A percentile compares a stretch with the other conserved stretches of the same genome.
Conservation (phyloP, 2,113 vertebrate species). For the Dicerorhinus sumatrensis region DNA sequence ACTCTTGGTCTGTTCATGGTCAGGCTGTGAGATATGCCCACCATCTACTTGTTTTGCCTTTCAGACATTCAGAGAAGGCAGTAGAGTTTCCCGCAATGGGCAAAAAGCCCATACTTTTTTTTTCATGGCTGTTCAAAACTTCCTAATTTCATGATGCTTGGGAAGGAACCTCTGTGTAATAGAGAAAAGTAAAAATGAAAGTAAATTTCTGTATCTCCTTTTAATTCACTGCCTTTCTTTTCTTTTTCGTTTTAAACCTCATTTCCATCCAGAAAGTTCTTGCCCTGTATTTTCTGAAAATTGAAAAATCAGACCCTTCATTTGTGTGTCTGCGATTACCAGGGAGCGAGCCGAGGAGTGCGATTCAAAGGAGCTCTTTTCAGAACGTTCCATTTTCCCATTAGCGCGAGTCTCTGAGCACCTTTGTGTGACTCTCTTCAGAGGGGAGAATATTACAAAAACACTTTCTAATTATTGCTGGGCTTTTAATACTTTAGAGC, state of each 20-base stretch:
- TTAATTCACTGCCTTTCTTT: neutral
- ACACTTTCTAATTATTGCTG: conserved; percentile 24
- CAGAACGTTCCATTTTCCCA: conserved; percentile 29
- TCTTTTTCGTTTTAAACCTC: neutral
- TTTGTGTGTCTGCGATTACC: neutral
- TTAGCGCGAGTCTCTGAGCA: rapidly evolving
- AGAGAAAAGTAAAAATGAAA: neutral
- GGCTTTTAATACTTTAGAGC: neutral
- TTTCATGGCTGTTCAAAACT: neutral
- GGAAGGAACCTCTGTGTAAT: neutral
- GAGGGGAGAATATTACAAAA: neutral
- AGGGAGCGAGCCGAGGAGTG: rapidly evolving
- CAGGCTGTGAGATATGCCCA: neutral
- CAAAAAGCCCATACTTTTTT: neutral
- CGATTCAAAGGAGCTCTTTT: neutral
- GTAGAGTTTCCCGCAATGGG: neutral
- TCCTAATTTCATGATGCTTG: neutral
- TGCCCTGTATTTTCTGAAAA: conserved; percentile 63
- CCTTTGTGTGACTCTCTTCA: neutral
- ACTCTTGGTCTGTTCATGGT: neutral
- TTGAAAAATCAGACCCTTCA: conserved; percentile 60
- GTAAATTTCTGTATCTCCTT: neutral
- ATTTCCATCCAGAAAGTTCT: conserved; percentile 55
- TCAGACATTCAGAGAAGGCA: neutral
- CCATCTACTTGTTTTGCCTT: neutral